phyloP scores from a whole-genome alignment of 2,113 vertebrate genomes.

The Peromyscus leucopus region DNA sequence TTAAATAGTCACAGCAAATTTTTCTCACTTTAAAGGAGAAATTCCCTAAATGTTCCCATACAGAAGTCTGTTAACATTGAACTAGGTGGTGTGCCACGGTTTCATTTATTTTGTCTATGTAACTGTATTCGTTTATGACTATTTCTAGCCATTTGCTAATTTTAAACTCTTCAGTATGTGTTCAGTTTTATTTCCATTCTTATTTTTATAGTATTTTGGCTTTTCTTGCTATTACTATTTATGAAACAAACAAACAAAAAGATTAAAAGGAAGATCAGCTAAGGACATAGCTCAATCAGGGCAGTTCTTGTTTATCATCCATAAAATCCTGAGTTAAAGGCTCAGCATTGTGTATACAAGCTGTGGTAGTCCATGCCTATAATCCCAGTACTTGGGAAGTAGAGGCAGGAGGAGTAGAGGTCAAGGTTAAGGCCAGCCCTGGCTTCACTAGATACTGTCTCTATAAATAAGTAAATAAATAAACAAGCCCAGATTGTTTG shows the following conservation, averaged over 20 bases:
- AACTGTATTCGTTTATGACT: neutral
- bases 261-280: neutral
- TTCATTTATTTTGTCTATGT: neutral
- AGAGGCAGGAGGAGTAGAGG: neutral
- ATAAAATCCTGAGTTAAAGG: neutral
- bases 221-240: constrained; percentile 44
- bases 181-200: neutral
- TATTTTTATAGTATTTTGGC: constrained; percentile 2
- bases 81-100: neutral
- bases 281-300: neutral
- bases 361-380: neutral
- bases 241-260: neutral
- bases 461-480: no score
- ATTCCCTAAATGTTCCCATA: neutral
- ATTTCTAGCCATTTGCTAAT: constrained; percentile 8
- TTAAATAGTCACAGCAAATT: neutral
- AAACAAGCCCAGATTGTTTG: neutral
- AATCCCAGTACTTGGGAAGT: neutral
- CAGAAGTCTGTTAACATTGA: constrained; percentile 5
- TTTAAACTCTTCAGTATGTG: neutral
- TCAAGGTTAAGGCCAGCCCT: neutral
- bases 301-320: neutral
- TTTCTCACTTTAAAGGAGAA: constrained; percentile 16
- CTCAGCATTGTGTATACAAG: neutral
- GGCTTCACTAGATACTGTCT: neutral